A percentile compares a stretch with the other conserved stretches of the same genome.
phyloP scores from a whole-genome alignment of 1,140 invertebrate genomes.

The Drusus annulatus region DNA sequence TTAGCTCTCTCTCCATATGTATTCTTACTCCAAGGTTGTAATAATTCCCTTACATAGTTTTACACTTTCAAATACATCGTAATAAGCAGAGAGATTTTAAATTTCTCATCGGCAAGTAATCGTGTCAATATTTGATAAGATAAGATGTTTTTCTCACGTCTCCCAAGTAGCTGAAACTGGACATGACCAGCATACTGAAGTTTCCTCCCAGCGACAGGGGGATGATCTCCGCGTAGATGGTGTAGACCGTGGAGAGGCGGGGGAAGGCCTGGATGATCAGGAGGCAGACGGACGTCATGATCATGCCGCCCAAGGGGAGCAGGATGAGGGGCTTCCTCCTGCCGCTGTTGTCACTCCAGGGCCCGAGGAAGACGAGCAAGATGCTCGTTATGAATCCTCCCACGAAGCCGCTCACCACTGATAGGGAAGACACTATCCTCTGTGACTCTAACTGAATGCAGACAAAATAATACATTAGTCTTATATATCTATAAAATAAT shows the following conservation, averaged over 20 bases:
- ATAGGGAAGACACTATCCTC: conserved; percentile 64
- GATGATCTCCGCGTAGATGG: conserved; percentile 66
- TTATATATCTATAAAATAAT: no score
- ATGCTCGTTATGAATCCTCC: conserved; percentile 64
- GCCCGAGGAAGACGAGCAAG: conserved; percentile 66
- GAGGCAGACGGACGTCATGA: conserved; percentile 64
- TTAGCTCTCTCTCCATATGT: no score
- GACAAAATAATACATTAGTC: neutral
- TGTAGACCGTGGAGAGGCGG: conserved; percentile 64
- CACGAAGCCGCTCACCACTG: conserved; percentile 66
- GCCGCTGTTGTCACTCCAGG: conserved; percentile 70
- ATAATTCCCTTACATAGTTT: no score
- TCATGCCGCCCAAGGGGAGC: conserved; percentile 66
- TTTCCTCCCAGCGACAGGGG: conserved; percentile 68
- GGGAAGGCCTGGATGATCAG: conserved; percentile 65
- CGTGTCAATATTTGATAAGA: no score
- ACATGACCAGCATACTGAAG: conserved; percentile 61
- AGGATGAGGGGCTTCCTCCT: conserved; percentile 68
- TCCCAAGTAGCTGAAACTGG: conserved; percentile 51
- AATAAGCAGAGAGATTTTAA: no score
- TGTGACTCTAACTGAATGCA: conserved; percentile 65
- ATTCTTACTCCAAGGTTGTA: no score
- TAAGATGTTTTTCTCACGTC: conserved; percentile 42
- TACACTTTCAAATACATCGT: no score
- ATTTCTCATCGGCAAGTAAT: no score